phyloP scores from a whole-genome alignment of 2,113 vertebrate species.

The Catharus bicknelli region DNA sequence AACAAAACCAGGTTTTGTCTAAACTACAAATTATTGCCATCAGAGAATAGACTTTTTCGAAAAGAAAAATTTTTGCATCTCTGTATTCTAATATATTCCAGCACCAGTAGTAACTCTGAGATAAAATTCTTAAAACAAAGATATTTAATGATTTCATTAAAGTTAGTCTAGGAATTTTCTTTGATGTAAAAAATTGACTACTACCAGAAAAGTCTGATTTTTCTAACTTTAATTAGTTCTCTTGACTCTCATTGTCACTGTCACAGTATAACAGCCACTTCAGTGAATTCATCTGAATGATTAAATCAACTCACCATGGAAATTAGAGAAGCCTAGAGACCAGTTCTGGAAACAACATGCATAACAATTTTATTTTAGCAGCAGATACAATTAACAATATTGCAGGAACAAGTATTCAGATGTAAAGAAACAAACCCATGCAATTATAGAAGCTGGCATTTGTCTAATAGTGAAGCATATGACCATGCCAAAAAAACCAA shows the following conservation, averaged over 20 bases:
- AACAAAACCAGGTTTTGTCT: neutral
- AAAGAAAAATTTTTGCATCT: neutral
- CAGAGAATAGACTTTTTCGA: neutral
- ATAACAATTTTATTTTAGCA: neutral
- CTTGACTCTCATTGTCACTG: neutral
- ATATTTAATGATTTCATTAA: neutral
- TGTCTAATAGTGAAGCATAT: neutral
- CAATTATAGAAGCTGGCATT: neutral
- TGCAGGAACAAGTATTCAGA: neutral
- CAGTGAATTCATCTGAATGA: slow-evolving; percentile 2
- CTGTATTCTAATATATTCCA: neutral
- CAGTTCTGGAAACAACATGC: slow-evolving; percentile 6
- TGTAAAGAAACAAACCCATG: neutral
- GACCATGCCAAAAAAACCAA: neutral
- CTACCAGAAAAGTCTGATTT: neutral
- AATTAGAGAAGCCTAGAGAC: slow-evolving; percentile 21
- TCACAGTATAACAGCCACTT: neutral
- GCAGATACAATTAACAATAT: slow-evolving; percentile 13
- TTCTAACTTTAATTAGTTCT: neutral
- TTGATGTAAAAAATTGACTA: neutral
- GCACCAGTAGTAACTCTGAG: neutral
- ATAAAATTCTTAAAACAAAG: neutral
- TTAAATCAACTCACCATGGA: neutral
- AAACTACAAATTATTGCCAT: neutral
- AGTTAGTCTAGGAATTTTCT: neutral